Percentiles rank a stretch among this genome's conserved stretches.
These are phyloP conservation scores for Myrmophylax atrothorax DNA, from an alignment of 2,113 vertebrate genomes.

Conservation along the genomic window DNA sequence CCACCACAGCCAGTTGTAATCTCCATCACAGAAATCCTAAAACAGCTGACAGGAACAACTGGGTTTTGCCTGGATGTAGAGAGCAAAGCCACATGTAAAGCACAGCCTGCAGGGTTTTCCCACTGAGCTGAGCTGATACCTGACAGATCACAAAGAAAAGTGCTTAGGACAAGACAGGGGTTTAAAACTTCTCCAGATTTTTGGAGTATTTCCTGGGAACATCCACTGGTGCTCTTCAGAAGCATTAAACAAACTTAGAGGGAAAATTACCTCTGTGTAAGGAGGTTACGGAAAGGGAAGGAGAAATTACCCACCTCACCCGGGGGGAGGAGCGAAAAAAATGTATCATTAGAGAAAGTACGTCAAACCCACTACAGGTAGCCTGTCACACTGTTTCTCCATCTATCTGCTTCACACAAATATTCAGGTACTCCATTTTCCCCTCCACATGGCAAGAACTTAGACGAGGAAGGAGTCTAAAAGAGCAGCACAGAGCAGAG, in stretches of 20 bases:
- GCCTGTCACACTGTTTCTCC: not conserved
- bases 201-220: not conserved
- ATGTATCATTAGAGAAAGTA: not conserved
- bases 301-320: not conserved
- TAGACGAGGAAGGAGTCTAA: not conserved
- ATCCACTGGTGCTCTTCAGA: not conserved
- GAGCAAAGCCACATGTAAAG: not conserved
- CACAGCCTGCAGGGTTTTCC: not conserved
- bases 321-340: not conserved
- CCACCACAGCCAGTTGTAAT: not conserved
- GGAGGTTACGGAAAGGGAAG: not conserved
- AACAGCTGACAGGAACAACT: not conserved
- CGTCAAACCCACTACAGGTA: not conserved
- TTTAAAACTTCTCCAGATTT: not conserved
- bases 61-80: not conserved
- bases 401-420: not conserved
- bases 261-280: not conserved
- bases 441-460: not conserved
- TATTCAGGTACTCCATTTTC: not conserved
- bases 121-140: not conserved
- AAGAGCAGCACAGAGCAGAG: not conserved
- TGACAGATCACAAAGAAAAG: not conserved
- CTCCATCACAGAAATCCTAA: not conserved
- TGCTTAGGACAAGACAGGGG: rapidly evolving
- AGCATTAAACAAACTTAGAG: not conserved